Percentiles rank a stretch among this genome's conserved stretches.
Conservation (phyloP, 2,113 vertebrate species). For the Octodon degus region DNA sequence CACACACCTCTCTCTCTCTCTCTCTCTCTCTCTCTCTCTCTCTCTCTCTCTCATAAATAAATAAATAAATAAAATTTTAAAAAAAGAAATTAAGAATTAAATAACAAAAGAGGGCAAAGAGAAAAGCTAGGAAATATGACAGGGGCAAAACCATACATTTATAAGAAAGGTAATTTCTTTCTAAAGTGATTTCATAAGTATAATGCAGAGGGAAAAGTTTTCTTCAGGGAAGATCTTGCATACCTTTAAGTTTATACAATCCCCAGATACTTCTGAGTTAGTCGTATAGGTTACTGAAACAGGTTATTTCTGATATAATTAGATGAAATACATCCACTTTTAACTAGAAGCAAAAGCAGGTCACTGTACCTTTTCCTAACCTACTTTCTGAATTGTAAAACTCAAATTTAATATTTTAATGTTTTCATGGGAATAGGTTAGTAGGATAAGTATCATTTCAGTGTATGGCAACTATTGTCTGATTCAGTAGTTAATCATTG, state of each 20-base stretch:
- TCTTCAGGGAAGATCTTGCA: background rate
- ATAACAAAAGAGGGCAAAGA: too few species aligned
- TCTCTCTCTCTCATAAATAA: too few species aligned
- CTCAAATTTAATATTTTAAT: conserved; percentile 68
- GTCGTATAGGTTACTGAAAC: background rate
- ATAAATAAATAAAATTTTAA: too few species aligned
- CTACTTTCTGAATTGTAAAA: conserved; percentile 61
- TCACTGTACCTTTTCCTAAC: conserved; percentile 36
- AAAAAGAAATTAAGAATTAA: too few species aligned
- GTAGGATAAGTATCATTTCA: conserved; percentile 44
- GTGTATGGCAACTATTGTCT: conserved; percentile 58
- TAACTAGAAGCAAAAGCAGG: conserved; percentile 15
- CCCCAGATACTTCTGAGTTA: background rate
- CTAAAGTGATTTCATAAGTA: background rate
- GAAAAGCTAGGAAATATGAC: too few species aligned
- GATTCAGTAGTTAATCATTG: conserved; percentile 67
- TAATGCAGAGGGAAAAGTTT: conserved; percentile 19
- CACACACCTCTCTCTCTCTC: too few species aligned
- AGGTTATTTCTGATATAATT: conserved; percentile 56
- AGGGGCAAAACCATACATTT: too few species aligned
- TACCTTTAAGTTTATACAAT: conserved; percentile 5
- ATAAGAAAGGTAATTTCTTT: conserved; percentile 15
- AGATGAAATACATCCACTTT: conserved; percentile 22
- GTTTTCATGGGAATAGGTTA: conserved; percentile 65
- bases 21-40: too few species aligned